Evolutionary conservation across 1,140 invertebrate genomes (phyloP).

Genomic region (Meloidogyne exigua): DNA sequence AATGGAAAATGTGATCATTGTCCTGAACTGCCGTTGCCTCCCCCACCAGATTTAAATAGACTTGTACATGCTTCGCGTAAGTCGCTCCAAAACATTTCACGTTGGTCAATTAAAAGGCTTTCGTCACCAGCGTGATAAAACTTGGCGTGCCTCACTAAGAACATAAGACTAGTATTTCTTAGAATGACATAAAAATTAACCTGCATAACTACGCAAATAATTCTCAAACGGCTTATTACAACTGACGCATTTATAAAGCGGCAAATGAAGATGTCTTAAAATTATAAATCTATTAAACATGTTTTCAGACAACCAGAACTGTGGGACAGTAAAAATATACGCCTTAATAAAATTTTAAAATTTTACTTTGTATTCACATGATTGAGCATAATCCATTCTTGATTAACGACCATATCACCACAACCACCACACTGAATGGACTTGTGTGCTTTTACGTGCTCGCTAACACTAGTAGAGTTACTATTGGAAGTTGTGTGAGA

Average conservation of each 20-base stretch:
- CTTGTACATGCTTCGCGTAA: conserved; percentile 22
- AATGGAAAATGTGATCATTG: background rate
- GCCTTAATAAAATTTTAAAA: too few relatives aligned
- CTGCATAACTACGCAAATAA: conserved; percentile 25
- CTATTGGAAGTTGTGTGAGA: background rate
- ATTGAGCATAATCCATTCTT: conserved; percentile 29
- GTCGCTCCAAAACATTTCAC: conserved; percentile 18
- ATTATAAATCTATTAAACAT: background rate
- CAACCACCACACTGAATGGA: conserved; percentile 24
- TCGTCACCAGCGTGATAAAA: conserved; percentile 29
- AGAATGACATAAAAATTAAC: background rate
- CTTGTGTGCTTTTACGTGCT: conserved; percentile 9
- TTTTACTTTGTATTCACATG: conserved; percentile 26
- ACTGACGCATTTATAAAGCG: conserved; percentile 23
- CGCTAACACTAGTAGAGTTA: background rate
- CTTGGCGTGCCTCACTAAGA: conserved; percentile 20
- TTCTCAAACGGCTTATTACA: conserved; percentile 29
- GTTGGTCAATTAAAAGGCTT: conserved; percentile 22
- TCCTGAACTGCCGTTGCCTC: background rate
- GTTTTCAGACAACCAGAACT: too few relatives aligned
- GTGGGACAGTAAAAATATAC: too few relatives aligned
- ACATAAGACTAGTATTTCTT: background rate
- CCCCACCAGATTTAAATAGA: conserved; percentile 6
- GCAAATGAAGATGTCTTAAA: conserved; percentile 26
- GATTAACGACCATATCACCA: conserved; percentile 24